Conservation (phyloP, 2,888 invertebrate genomes). For the Brachyptera putata region DNA sequence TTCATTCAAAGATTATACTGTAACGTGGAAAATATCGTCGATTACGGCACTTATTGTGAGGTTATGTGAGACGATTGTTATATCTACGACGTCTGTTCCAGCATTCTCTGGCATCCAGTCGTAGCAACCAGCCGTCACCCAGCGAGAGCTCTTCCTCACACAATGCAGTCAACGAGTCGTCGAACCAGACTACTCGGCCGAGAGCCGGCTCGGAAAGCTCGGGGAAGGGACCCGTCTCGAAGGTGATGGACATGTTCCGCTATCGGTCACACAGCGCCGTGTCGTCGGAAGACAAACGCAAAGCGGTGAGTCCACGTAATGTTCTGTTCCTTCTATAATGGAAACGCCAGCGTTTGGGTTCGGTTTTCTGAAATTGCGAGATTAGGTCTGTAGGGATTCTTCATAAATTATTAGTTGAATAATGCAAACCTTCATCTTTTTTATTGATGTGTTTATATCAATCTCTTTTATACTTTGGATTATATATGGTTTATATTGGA, state of each 20-base stretch:
- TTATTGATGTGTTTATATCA: too few species aligned
- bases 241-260: constrained; percentile 88
- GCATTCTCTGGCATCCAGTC: constrained; percentile 47
- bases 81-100: constrained; percentile 38
- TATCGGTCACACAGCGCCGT: constrained; percentile 68
- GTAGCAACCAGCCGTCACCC: constrained; percentile 35
- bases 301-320: constrained; percentile 57
- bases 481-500: too few species aligned
- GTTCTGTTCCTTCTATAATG: too few species aligned
- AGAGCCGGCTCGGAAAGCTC: constrained; percentile 51
- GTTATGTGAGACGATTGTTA: background rate
- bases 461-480: too few species aligned
- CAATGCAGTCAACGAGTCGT: constrained; percentile 39
- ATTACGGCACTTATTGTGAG: too few species aligned
- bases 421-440: too few species aligned
- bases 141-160: constrained; percentile 44
- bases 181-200: constrained; percentile 33
- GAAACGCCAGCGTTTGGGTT: too few species aligned
- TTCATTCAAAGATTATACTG: too few species aligned
- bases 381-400: too few species aligned
- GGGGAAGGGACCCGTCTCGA: constrained; percentile 66
- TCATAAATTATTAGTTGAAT: too few species aligned
- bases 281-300: constrained; percentile 64
- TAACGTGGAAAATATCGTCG: too few species aligned
- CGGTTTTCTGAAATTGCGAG: too few species aligned